Evolutionary conservation across 2,888 invertebrate species (phyloP).

Genomic region (Lepidocyrtoides sp.): DNA sequence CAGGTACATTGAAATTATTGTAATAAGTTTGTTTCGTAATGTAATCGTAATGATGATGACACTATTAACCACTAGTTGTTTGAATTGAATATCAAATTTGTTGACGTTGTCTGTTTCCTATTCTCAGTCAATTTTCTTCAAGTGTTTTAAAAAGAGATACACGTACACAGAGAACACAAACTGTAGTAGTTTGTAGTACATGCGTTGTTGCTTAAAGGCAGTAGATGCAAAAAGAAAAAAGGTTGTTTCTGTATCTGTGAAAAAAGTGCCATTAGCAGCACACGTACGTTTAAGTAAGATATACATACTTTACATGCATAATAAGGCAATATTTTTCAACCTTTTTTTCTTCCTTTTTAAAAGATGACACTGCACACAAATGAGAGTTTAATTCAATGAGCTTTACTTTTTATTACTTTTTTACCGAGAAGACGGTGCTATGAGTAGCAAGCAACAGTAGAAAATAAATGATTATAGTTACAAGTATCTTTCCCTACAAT

Average conservation of each 20-base stretch:
- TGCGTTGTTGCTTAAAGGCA: not conserved
- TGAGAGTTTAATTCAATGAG: slow-evolving; percentile 52
- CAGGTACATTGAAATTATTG: not conserved
- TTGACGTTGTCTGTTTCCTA: not conserved
- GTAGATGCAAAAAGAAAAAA: too few species aligned
- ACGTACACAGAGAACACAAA: not conserved
- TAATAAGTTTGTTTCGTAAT: not conserved
- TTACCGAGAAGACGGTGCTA: not conserved
- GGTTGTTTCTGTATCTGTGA: not conserved
- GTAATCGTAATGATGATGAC: slow-evolving; percentile 14
- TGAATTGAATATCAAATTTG: not conserved
- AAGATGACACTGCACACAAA: slow-evolving; percentile 31
- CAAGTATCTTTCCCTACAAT: not conserved
- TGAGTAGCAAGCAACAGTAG: not conserved
- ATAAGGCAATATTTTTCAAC: not conserved
- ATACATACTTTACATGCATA: not conserved
- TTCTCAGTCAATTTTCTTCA: not conserved
- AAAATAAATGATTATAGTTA: not conserved
- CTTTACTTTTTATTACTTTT: slow-evolving; percentile 35
- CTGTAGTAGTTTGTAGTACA: not conserved
- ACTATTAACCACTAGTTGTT: slow-evolving; percentile 26
- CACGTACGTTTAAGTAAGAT: not conserved
- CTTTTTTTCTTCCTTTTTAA: not conserved
- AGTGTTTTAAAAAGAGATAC: not conserved
- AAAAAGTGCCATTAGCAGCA: slow-evolving; percentile 20